Percentiles rank a stretch among this genome's conserved stretches.
Conservation (phyloP, 2,113 vertebrate genomes). For the Periophthalmodon schlosseri region DNA sequence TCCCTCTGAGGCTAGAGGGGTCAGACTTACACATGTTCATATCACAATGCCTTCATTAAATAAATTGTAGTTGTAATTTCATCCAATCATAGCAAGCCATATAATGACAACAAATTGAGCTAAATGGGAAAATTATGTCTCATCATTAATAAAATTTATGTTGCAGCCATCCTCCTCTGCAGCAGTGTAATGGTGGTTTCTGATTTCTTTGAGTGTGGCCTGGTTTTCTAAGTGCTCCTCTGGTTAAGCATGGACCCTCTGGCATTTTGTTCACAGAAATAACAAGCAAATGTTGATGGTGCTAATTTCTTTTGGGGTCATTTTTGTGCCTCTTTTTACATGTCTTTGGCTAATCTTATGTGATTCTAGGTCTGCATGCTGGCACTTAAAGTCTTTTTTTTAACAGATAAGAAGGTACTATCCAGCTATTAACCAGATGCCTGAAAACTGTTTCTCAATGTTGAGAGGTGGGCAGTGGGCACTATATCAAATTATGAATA, state of each 20-base stretch:
- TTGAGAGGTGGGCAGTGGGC: not conserved
- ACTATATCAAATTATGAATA: not conserved
- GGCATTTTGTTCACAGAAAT: slow-evolving; percentile 11
- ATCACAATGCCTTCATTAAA: slow-evolving; percentile 33
- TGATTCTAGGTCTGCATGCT: slow-evolving; percentile 2
- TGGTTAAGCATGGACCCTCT: not conserved
- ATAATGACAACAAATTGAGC: slow-evolving; percentile 3
- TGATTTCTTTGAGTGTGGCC: not conserved
- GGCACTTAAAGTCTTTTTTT: too few species aligned
- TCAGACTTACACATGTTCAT: slow-evolving; percentile 42
- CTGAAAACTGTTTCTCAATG: too few species aligned
- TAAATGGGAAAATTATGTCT: slow-evolving; percentile 15
- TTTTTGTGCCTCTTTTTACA: not conserved
- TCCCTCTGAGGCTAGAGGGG: slow-evolving; percentile 54
- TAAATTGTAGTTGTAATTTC: slow-evolving; percentile 36
- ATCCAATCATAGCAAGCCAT: slow-evolving; percentile 1
- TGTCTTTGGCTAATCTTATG: slow-evolving; percentile 10
- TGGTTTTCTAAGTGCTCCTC: not conserved
- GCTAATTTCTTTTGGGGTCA: not conserved
- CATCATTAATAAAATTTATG: slow-evolving; percentile 9
- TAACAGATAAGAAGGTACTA: too few species aligned
- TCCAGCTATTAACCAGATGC: too few species aligned
- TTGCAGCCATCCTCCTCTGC: not conserved
- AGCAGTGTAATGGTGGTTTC: not conserved
- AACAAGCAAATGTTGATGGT: not conserved